These are phyloP conservation scores for Craseonycteris thonglongyai DNA, from an alignment of 2,113 vertebrate species.

Conservation along the genomic window DNA sequence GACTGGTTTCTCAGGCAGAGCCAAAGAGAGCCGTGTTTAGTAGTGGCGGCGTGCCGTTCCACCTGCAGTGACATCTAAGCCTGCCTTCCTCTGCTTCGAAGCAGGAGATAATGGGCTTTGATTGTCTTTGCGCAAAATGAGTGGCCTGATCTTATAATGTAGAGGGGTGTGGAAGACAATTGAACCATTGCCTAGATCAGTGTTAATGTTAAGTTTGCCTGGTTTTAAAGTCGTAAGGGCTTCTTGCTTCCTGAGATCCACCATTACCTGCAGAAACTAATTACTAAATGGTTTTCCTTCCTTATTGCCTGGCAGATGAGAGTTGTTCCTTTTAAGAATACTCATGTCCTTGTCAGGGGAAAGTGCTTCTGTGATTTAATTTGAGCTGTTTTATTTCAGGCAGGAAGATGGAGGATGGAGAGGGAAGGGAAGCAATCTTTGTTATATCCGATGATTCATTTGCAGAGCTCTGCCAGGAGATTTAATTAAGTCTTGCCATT, in stretches of 20 bases:
- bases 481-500: conserved; percentile 48
- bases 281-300: neutral
- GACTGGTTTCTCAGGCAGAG: neutral
- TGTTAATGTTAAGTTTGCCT: neutral
- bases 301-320: neutral
- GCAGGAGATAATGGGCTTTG: neutral
- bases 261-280: neutral
- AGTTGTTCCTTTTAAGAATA: neutral
- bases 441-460: conserved; percentile 1
- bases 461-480: conserved; percentile 12
- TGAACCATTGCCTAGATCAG: neutral
- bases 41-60: neutral
- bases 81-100: neutral
- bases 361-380: conserved; percentile 28
- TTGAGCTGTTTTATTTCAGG: conserved; percentile 31
- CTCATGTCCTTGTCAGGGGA: conserved; percentile 22
- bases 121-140: neutral
- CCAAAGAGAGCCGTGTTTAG: neutral
- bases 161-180: neutral
- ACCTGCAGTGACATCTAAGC: neutral
- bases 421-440: conserved; percentile 30
- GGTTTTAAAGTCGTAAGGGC: neutral
- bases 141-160: neutral
- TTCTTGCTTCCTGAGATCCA: neutral
- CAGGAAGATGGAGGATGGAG: conserved; percentile 42